phyloP scores from a whole-genome alignment of 2,888 invertebrate species.

The Dasypolia templi region DNA sequence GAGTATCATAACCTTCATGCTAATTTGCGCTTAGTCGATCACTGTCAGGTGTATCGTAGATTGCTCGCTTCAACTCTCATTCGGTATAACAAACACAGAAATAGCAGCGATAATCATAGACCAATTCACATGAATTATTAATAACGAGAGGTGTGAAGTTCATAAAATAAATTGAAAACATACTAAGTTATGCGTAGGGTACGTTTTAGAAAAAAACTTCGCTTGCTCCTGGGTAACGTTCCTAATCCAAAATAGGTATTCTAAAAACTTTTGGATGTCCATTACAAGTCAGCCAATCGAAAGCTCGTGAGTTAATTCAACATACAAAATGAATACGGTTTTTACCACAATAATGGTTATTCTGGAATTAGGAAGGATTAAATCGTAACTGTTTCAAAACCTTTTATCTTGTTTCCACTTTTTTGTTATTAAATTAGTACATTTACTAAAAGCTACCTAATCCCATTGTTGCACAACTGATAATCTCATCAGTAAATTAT shows the following conservation, averaged over 20 bases:
- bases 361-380: background rate
- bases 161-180: conserved; percentile 49
- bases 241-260: conserved; percentile 47
- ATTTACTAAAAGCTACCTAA: conserved; percentile 36
- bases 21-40: background rate
- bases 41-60: background rate
- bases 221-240: background rate
- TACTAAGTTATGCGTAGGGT: conserved; percentile 19
- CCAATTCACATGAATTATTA: conserved; percentile 39
- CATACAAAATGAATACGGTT: conserved; percentile 11
- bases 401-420: background rate
- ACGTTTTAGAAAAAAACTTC: conserved; percentile 29
- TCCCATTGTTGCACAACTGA: conserved; percentile 21
- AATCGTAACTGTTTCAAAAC: background rate
- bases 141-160: conserved; percentile 17
- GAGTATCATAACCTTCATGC: background rate
- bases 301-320: conserved; percentile 8
- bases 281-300: conserved; percentile 22
- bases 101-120: background rate
- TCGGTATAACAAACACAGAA: background rate
- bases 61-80: background rate
- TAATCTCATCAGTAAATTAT: conserved; percentile 41
- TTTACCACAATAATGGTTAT: background rate
- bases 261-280: conserved; percentile 43
- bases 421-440: conserved; percentile 6